Evolutionary conservation across 2,888 invertebrate species (phyloP).

Genomic region (Leptopilina syphax): DNA sequence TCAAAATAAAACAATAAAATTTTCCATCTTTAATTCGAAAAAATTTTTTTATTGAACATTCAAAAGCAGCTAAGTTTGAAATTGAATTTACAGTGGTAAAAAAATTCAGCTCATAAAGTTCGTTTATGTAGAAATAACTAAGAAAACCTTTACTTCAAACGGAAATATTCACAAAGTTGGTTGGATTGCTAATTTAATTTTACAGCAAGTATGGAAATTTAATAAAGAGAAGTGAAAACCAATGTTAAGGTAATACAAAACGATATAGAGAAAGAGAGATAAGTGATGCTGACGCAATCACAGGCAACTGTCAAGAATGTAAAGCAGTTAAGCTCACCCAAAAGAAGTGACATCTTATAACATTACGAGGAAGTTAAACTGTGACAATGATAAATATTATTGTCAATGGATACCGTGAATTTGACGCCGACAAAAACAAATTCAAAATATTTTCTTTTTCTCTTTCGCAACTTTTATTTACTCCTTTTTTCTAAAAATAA

Average conservation of each 20-base stretch:
- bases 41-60: no score
- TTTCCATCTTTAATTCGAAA: no score
- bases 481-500: no score
- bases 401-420: not conserved
- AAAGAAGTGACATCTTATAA: not conserved
- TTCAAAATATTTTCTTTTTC: not conserved
- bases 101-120: no score
- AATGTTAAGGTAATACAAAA: slow-evolving; percentile 28
- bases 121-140: no score
- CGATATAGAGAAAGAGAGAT: not conserved
- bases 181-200: not conserved
- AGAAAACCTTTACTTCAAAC: no score
- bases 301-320: slow-evolving; percentile 14
- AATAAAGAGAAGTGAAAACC: slow-evolving; percentile 20
- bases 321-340: slow-evolving; percentile 13
- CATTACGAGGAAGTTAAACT: not conserved
- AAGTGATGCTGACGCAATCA: slow-evolving; percentile 22
- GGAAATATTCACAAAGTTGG: not conserved
- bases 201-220: slow-evolving; percentile 7
- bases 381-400: not conserved
- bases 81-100: no score
- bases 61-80: no score
- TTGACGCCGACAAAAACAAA: not conserved
- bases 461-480: not conserved
- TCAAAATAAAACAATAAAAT: no score